Base-by-base conservation (phyloP, 2,797 vertebrate genomes). In the Paratrypauchen microcephalus region DNA sequence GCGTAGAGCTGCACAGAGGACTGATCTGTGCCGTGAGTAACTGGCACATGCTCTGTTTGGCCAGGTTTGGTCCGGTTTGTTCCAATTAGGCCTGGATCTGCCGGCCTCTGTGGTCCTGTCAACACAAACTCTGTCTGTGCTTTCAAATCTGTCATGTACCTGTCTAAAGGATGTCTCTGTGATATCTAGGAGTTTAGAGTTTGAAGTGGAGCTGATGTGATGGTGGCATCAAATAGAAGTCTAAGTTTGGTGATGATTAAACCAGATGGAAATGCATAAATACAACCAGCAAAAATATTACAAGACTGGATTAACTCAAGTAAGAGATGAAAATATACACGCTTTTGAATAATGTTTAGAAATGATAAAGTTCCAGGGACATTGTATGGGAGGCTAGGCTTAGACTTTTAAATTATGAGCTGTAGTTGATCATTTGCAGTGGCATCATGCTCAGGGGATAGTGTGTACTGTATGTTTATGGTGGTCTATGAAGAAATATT, bases 1-100 rank as follows among this genome's bases (percentile, higher is more conserved):
- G 75, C 83, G 28, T 90, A 88, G 76, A 78, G 39, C 64, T 36
- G n/a, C 6, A 71, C 28, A 36, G 16, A 3, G 18, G 30, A 60
- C 58, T 60, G 28, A 19, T 19, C 16, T 36, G 28, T 60, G 58
- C 5, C 6, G 56, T 56, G n/a, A 56, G 54, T 56, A 56, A 15
- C 60, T 12, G 56, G 26, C 54, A 61, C 3, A 65, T 21, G 19
- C 50, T 21, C 19, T 8, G 50, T n/a, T 52, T 8, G 50, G 50
- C 50, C 50, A 2, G 50, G n/a, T 15, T 41, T 15, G 41, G 41
- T 45, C 41, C 41, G 41, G 41, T 15, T 15, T 45, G 41, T 41
- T 41, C 39, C 48, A 7, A 19, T n/a, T 50, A 7, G 48, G 50
- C 19, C 50, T 21, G 50, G 50, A 3, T 52, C 50, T 21, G 21